These are phyloP conservation scores for Manacus vitellinus DNA, from an alignment of 2,113 vertebrate species.

Conservation along the genomic window DNA sequence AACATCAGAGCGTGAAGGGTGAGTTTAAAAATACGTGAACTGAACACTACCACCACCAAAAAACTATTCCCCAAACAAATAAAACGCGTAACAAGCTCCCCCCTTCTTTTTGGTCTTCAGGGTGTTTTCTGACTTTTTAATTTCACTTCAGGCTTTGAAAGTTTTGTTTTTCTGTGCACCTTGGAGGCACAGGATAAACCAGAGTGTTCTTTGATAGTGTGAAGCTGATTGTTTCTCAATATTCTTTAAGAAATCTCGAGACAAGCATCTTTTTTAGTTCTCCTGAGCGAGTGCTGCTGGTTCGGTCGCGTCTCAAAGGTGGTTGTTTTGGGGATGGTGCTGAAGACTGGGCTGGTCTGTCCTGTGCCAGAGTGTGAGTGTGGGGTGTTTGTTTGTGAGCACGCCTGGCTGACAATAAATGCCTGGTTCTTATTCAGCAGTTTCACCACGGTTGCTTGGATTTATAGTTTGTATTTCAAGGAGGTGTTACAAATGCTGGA, in stretches of 20 bases:
- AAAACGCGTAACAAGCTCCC: not conserved
- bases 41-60: not conserved
- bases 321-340: not conserved
- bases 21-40: slow-evolving; percentile 38
- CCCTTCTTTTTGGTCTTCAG: not conserved
- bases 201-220: not conserved
- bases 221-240: not conserved
- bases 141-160: not conserved
- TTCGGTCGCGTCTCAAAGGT: not conserved
- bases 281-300: not conserved
- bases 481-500: not conserved
- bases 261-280: not conserved
- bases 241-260: not conserved
- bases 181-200: not conserved
- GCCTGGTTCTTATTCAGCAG: not conserved
- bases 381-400: not conserved
- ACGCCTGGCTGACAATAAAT: not conserved
- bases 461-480: slow-evolving; percentile 21
- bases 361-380: not conserved
- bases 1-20: slow-evolving; percentile 60
- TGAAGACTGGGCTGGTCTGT: not conserved
- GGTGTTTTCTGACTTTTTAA: not conserved
- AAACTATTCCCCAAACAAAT: not conserved
- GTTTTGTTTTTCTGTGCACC: not conserved
- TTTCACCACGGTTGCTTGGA: slow-evolving; percentile 19